phyloP scores from a whole-genome alignment of 2,888 invertebrate species.

The Caenorhabditis wallacei region DNA sequence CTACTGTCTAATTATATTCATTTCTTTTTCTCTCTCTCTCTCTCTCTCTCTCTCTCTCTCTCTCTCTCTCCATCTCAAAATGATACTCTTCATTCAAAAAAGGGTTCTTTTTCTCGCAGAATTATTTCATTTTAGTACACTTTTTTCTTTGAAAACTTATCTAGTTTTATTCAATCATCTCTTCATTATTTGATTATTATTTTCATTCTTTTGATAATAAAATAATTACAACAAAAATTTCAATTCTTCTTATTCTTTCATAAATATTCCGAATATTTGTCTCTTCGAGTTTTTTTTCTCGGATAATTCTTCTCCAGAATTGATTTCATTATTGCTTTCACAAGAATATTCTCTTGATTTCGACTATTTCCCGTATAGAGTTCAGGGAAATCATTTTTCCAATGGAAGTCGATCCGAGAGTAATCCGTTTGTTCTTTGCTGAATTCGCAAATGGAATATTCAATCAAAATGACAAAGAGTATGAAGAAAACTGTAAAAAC shows the following conservation, averaged over 20 bases:
- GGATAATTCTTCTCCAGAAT: not conserved
- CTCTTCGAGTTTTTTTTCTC: not conserved
- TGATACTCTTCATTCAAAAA: not conserved
- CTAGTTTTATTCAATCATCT: not conserved
- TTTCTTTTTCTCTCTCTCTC: no score
- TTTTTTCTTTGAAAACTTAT: not conserved
- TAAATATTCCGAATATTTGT: no score
- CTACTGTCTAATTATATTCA: conserved; percentile 5
- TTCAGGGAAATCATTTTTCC: not conserved
- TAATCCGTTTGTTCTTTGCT: not conserved
- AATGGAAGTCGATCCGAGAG: not conserved
- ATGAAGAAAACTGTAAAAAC: no score
- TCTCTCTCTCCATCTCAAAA: no score
- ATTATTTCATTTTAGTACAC: conserved; percentile 8
- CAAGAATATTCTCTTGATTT: not conserved
- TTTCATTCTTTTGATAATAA: no score
- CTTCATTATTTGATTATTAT: no score
- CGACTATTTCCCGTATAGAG: not conserved
- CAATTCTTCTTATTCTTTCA: not conserved
- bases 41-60: no score
- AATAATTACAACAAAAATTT: no score
- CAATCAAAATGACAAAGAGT: no score
- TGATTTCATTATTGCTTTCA: conserved; percentile 3
- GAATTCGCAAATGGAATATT: no score
- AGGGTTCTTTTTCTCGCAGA: not conserved